phyloP scores from a whole-genome alignment of 1,140 invertebrate genomes.

The Oryctes rhinoceros region DNA sequence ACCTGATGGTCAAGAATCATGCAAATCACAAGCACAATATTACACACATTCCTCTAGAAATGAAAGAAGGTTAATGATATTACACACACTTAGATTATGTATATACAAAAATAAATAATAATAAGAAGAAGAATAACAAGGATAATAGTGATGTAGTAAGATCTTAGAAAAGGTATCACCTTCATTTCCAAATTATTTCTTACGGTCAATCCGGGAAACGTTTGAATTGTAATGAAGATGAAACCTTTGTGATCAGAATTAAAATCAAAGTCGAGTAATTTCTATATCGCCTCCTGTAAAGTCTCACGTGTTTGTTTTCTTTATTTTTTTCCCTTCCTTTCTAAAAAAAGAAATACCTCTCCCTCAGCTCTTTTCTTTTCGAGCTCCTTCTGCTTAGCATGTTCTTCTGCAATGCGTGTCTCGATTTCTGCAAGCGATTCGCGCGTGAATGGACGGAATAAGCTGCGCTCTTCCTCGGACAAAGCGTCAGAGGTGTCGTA shows the following conservation, averaged over 20 bases:
- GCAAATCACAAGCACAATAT: conserved; percentile 38
- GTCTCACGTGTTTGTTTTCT: not conserved
- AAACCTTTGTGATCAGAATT: too few species aligned
- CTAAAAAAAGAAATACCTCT: conserved; percentile 71
- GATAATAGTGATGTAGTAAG: not conserved
- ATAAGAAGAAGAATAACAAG: too few species aligned
- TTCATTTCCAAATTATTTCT: not conserved
- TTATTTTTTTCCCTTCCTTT: not conserved
- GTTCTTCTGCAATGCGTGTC: conserved; percentile 90
- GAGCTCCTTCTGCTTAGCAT: conserved; percentile 94
- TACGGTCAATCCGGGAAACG: not conserved
- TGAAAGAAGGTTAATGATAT: conserved; percentile 4
- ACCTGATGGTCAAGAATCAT: conserved; percentile 27
- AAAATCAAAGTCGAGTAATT: too few species aligned
- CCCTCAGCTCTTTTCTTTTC: conserved; percentile 94
- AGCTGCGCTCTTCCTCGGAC: conserved; percentile 91
- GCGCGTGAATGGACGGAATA: conserved; percentile 97
- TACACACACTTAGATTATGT: not conserved
- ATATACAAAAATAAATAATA: not conserved
- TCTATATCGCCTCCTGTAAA: too few species aligned
- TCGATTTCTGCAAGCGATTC: conserved; percentile 95
- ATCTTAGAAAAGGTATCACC: not conserved
- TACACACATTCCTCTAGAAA: conserved; percentile 38
- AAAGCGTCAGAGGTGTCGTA: conserved; percentile 88
- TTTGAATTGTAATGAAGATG: too few species aligned